phyloP scores from a whole-genome alignment of 2,888 invertebrate species.

The Schizotus pectinicornis region DNA sequence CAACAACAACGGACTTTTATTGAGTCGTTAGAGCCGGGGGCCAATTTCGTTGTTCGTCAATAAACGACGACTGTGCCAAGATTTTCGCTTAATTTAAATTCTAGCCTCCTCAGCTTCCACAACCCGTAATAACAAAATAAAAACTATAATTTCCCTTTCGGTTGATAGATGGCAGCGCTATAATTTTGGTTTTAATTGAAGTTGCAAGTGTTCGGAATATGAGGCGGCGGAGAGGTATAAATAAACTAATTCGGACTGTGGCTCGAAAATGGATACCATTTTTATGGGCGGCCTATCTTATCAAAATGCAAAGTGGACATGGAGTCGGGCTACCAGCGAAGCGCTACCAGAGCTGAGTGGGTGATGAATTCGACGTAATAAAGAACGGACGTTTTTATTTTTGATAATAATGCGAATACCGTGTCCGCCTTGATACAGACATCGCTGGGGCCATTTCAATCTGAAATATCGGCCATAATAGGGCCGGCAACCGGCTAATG shows the following conservation, averaged over 20 bases:
- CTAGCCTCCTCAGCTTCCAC: neutral
- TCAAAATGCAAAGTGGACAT: conserved; percentile 54
- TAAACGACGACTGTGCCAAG: neutral
- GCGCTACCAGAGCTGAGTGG: conserved; percentile 35
- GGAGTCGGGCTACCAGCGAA: conserved; percentile 45
- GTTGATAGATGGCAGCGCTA: neutral
- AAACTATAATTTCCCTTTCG: neutral
- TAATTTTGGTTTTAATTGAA: too few relatives aligned
- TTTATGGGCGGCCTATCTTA: conserved; percentile 49
- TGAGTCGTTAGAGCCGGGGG: neutral
- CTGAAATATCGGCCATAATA: too few relatives aligned
- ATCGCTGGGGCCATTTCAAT: too few relatives aligned
- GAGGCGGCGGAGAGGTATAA: too few relatives aligned
- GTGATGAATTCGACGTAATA: conserved; percentile 43
- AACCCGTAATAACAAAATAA: neutral
- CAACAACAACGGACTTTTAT: neutral
- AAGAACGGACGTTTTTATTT: conserved; percentile 30
- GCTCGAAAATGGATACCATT: conserved; percentile 43
- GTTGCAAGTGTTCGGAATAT: too few relatives aligned
- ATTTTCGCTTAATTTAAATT: conserved; percentile 33
- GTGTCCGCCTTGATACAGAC: too few relatives aligned
- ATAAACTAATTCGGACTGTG: neutral
- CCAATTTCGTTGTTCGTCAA: neutral
- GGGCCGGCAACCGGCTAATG: too few relatives aligned
- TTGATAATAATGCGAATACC: conserved; percentile 23